Base-by-base conservation (phyloP, 1,140 invertebrate species). In the Bombus waltoni region DNA sequence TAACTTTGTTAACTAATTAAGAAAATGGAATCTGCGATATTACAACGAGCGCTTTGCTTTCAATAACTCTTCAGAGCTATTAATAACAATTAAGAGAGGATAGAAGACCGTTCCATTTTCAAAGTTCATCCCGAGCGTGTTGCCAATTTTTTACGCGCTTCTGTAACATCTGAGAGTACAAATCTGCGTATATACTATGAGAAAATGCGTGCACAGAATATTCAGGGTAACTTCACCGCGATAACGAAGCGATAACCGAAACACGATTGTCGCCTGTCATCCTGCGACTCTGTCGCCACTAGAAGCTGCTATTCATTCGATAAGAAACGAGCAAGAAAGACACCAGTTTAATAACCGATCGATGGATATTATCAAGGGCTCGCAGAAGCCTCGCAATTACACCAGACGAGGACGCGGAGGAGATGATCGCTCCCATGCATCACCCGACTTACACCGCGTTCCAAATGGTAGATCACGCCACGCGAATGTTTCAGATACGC, bases 381-480 rank as follows among this genome's bases (percentile, higher is more conserved):
- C 1, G 18, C 18, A 10, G 35, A 53, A 25, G 13, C 3, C n/a
- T 28, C 57, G 18, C 57, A 83, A 83, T 83, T 83, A 73, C 59
- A 25, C 2, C 9, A n/a, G 68, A 4, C 28, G 44, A 71, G 42
- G 66, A 73, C 71, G n/a, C 32, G 81, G 22, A 76, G 81, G 3
- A 62, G 76, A 80, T 72, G 83, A 79, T 84, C 75, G 75, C 66
- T 84, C 66, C 53, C 65, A 13, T 79, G 82, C 73, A 77, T 83
- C 62, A 74, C 38, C 18, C 35, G 47, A 59, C 47, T 71, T 42
- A 47, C 28, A 18, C 47, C n/a, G 28, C 3, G 35, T 66, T 77
- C 65, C 47, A 22, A 72, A 66, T 62, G 83, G 53, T 84, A 84
- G 76, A 72, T 72, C 65, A 84, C 66, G 75, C 65, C 47, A 72